A percentile compares a stretch with the other conserved stretches of the same genome.
Conservation (phyloP, 2,113 vertebrate genomes). For the Genyomyrus donnyi region DNA sequence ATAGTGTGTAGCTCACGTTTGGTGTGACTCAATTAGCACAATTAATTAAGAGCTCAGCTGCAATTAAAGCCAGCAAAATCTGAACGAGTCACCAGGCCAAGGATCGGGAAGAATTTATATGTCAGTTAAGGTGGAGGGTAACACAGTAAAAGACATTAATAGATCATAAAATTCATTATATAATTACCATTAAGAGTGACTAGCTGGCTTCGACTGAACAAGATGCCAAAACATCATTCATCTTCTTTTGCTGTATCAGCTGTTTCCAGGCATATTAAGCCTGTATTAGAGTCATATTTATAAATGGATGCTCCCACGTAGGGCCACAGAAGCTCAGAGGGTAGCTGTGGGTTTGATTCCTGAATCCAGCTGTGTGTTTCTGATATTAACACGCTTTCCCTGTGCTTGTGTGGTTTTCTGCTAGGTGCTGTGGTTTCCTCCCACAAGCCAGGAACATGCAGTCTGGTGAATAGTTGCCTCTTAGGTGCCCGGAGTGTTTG, state of each 20-base stretch:
- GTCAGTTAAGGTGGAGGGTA: background rate
- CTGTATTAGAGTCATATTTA: background rate
- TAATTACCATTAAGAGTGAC: background rate
- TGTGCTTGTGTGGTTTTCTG: background rate
- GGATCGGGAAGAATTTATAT: background rate
- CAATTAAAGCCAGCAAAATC: background rate
- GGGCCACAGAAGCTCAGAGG: background rate
- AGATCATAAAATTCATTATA: background rate
- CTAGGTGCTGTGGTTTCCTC: background rate
- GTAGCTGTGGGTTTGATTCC: background rate
- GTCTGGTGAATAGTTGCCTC: background rate
- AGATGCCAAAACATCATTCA: background rate
- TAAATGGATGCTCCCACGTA: background rate
- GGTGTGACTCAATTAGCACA: background rate
- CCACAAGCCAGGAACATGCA: background rate
- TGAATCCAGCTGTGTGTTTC: background rate
- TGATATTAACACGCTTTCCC: background rate
- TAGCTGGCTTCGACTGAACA: background rate
- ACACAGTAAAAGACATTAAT: background rate
- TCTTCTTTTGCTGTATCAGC: background rate
- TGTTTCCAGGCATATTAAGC: background rate
- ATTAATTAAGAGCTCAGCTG: background rate
- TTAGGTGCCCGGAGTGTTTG: background rate
- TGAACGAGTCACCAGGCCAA: background rate
- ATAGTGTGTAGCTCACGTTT: background rate